Evolutionary conservation across 2,888 invertebrate genomes (phyloP).

Genomic region (Agrochola lota): DNA sequence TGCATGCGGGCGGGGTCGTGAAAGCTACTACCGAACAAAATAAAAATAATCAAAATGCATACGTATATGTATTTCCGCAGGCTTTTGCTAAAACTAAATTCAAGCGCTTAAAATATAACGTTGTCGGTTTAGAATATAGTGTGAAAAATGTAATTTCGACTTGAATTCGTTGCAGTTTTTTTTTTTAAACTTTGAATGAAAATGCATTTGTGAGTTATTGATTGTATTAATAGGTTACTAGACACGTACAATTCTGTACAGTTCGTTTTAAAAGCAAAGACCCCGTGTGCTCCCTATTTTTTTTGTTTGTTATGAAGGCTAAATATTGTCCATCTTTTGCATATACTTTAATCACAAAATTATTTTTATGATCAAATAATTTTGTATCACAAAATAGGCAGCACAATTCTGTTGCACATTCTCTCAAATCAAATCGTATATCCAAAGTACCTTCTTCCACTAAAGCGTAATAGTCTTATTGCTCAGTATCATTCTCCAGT

Average conservation of each 20-base stretch:
- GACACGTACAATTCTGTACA: neutral
- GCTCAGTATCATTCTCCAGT: neutral
- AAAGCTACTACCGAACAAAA: slow-evolving; percentile 33
- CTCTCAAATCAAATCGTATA: neutral
- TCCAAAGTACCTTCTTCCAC: neutral
- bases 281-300: neutral
- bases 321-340: neutral
- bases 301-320: neutral
- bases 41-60: slow-evolving; percentile 23
- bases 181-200: neutral
- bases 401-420: neutral
- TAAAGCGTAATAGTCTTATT: neutral
- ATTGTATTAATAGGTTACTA: neutral
- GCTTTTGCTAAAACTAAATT: slow-evolving; percentile 44
- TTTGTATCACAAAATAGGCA: neutral
- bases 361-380: neutral
- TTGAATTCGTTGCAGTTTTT: neutral
- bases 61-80: slow-evolving; percentile 14
- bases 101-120: slow-evolving; percentile 34
- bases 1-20: slow-evolving; percentile 36
- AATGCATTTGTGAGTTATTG: neutral
- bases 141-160: slow-evolving; percentile 8
- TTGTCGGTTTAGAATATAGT: neutral
- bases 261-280: neutral
- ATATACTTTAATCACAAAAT: neutral